Evolutionary conservation across 1,140 invertebrate species (phyloP).

Genomic region (Orius insidiosus): DNA sequence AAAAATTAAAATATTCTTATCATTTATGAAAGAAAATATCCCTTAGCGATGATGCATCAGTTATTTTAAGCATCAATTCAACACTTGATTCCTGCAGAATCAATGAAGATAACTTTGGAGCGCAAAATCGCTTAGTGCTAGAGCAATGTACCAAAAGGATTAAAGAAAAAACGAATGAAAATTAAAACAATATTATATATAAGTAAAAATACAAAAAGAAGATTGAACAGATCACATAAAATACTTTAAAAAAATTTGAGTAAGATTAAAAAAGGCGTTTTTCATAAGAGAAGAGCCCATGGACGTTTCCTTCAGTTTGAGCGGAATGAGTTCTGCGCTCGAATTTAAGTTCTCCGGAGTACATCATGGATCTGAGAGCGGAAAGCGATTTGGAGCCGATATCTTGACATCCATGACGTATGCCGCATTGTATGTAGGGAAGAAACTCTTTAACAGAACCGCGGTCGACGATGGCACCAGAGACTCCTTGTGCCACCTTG

Average conservation of each 20-base stretch:
- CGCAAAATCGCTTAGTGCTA: too few species aligned
- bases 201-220: too few species aligned
- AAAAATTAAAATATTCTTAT: conserved; percentile 20
- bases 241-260: conserved; percentile 14
- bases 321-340: conserved; percentile 88
- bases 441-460: conserved; percentile 87
- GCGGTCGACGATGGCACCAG: conserved; percentile 92
- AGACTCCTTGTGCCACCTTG: conserved; percentile 94
- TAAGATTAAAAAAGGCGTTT: conserved; percentile 20
- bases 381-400: conserved; percentile 40
- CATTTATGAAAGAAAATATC: too few species aligned
- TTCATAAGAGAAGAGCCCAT: conserved; percentile 32
- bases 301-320: conserved; percentile 92
- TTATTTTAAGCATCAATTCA: too few species aligned
- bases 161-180: too few species aligned
- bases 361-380: conserved; percentile 49
- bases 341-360: conserved; percentile 77
- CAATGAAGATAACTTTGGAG: too few species aligned
- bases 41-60: too few species aligned
- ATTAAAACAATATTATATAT: too few species aligned
- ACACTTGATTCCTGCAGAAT: too few species aligned
- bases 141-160: too few species aligned
- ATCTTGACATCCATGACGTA: conserved; percentile 93
- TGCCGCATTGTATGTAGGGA: conserved; percentile 82
- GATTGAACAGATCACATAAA: too few species aligned